phyloP scores from a whole-genome alignment of 2,113 vertebrate species.

The Forbesichthys papilliferus region DNA sequence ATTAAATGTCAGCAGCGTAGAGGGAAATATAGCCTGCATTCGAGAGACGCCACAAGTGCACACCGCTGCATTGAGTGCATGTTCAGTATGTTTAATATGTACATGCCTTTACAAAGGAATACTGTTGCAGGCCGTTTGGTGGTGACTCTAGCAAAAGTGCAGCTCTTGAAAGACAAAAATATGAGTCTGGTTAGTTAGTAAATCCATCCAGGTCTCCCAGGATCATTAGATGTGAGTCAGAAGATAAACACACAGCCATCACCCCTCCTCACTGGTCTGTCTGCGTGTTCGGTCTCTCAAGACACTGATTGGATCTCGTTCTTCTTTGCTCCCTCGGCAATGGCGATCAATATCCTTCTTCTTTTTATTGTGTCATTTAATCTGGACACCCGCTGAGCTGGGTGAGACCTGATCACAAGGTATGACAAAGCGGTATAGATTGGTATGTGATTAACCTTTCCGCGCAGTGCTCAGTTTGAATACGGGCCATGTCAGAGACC shows the following conservation, averaged over 20 bases:
- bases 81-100: conserved; percentile 2
- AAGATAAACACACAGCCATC: conserved; percentile 27
- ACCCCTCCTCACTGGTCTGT: conserved; percentile 6
- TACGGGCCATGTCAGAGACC: neutral
- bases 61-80: neutral
- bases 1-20: too few species aligned
- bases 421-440: conserved; percentile 66
- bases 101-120: conserved; percentile 9
- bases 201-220: conserved; percentile 28
- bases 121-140: neutral
- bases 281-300: conserved; percentile 33
- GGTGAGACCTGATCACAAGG: conserved; percentile 65
- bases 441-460: conserved; percentile 53
- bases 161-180: neutral
- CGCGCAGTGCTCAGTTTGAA: conserved; percentile 7
- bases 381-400: conserved; percentile 62
- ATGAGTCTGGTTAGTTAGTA: conserved; percentile 17
- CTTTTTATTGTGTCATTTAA: conserved; percentile 75
- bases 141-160: neutral
- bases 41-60: too few species aligned
- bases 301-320: conserved; percentile 42
- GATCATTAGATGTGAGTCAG: conserved; percentile 51
- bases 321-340: conserved; percentile 58
- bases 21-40: too few species aligned
- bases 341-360: conserved; percentile 58